phyloP scores from a whole-genome alignment of 2,888 invertebrate species.

The Achlya flavicornis region DNA sequence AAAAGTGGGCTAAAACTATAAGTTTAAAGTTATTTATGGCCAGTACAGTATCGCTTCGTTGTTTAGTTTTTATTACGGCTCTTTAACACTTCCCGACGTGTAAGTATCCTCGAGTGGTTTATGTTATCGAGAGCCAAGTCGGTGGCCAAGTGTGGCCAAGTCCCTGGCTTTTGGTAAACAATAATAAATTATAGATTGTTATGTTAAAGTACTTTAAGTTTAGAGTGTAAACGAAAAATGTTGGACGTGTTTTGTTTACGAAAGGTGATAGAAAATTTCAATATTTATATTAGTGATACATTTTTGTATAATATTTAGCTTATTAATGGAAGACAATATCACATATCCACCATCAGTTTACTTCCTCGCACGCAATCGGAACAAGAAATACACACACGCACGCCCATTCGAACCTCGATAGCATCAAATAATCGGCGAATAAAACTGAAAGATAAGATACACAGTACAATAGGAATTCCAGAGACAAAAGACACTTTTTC shows the following conservation, averaged over 20 bases:
- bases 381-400: background rate
- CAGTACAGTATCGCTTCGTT: constrained; percentile 17
- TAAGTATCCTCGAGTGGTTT: constrained; percentile 18
- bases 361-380: background rate
- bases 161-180: background rate
- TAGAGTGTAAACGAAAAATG: background rate
- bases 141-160: constrained; percentile 2
- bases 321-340: background rate
- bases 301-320: too few relatives aligned
- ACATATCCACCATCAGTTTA: background rate
- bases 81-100: constrained; percentile 28
- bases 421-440: background rate
- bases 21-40: constrained; percentile 24
- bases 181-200: background rate
- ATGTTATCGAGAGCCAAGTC: constrained; percentile 19
- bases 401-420: background rate
- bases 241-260: too few relatives aligned
- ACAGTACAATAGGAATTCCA: constrained; percentile 7
- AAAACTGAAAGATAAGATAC: constrained; percentile 6
- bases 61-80: constrained; percentile 25
- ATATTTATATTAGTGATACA: too few relatives aligned
- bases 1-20: constrained; percentile 27
- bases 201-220: background rate
- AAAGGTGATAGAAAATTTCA: too few relatives aligned
- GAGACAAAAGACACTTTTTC: constrained; percentile 6